Evolutionary conservation across 2,888 invertebrate species (phyloP).

Genomic region (Chironomus riparius): DNA sequence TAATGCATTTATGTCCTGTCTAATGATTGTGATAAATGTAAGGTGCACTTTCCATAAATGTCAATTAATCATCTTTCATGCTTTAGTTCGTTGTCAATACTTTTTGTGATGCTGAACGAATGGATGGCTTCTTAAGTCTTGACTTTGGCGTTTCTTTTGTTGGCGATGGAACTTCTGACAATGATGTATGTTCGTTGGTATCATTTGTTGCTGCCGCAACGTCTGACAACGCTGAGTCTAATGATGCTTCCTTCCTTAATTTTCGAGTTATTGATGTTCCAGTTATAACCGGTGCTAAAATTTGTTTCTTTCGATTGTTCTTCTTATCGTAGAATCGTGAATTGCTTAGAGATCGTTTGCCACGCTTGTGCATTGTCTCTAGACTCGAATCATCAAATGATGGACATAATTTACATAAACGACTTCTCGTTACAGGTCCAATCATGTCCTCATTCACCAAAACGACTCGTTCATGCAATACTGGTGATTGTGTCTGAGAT

Average conservation of each 20-base stretch:
- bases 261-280: conserved; percentile 11
- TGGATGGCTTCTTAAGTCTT: conserved; percentile 12
- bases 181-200: background rate
- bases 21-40: conserved; percentile 2
- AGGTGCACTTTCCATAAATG: conserved; percentile 20
- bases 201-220: background rate
- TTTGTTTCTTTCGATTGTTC: conserved; percentile 3
- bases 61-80: background rate
- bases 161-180: background rate
- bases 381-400: background rate
- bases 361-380: conserved; percentile 34
- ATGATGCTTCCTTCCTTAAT: conserved; percentile 12
- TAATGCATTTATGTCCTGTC: background rate
- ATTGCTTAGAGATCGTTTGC: conserved; percentile 42
- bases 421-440: conserved; percentile 14
- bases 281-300: background rate
- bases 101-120: conserved; percentile 6
- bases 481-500: background rate
- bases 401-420: conserved; percentile 1
- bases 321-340: conserved; percentile 33
- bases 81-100: background rate
- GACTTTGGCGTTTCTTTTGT: conserved; percentile 1
- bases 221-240: conserved; percentile 8
- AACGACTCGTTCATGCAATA: background rate
- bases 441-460: background rate